phyloP scores from a whole-genome alignment of 2,113 vertebrate genomes.

The Tapirus terrestris region DNA sequence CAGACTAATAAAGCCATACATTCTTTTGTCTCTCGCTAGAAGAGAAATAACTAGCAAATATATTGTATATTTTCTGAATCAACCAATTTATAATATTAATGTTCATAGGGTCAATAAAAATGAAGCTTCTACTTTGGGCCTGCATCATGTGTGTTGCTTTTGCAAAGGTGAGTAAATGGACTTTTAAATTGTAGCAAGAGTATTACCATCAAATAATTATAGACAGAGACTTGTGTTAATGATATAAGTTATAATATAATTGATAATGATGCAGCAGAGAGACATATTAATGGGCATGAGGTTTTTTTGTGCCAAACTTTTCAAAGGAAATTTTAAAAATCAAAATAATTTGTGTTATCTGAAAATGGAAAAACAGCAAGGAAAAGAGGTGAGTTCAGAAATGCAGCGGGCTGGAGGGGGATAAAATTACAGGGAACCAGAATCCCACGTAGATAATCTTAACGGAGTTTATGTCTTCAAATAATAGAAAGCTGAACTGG shows the following conservation, averaged over 20 bases:
- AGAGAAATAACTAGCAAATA: neutral
- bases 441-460: neutral
- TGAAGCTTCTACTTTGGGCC: slow-evolving; percentile 70
- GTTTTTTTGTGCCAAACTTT: neutral
- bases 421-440: neutral
- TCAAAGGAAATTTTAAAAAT: neutral
- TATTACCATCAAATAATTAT: neutral
- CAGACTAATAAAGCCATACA: neutral
- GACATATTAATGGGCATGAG: neutral
- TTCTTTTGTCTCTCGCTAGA: neutral
- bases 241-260: neutral
- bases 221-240: neutral
- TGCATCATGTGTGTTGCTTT: slow-evolving; percentile 49
- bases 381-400: neutral
- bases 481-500: neutral
- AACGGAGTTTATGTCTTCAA: neutral
- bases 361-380: neutral
- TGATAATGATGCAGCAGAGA: neutral
- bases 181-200: neutral
- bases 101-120: slow-evolving; percentile 31
- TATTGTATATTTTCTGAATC: neutral
- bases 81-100: neutral
- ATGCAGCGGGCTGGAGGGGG: neutral
- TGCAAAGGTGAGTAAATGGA: slow-evolving; percentile 56
- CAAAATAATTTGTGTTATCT: neutral